Conservation (phyloP, 2,888 invertebrate species). For the Calameuta pallipes region DNA sequence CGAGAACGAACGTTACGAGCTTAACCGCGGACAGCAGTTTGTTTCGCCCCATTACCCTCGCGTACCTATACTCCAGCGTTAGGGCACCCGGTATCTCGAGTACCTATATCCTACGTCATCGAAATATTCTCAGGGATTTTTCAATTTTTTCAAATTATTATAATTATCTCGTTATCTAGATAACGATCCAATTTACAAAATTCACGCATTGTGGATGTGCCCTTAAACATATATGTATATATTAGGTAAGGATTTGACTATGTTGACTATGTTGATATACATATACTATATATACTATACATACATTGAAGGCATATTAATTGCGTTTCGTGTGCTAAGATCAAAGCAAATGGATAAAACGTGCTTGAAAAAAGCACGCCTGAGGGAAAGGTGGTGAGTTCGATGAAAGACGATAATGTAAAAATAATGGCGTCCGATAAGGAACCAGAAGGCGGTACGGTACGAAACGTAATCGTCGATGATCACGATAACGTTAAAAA, state of each 20-base stretch:
- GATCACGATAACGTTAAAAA: neutral
- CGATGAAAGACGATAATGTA: neutral
- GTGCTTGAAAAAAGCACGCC: neutral
- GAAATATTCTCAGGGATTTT: neutral
- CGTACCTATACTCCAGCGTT: neutral
- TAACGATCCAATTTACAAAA: neutral
- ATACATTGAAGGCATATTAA: neutral
- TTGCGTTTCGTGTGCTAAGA: neutral
- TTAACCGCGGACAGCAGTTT: conserved; percentile 50
- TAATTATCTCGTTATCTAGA: neutral
- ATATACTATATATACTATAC: neutral
- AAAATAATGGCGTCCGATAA: conserved; percentile 2
- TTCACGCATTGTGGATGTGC: neutral
- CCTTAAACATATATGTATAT: neutral
- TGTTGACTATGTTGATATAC: too few species aligned
- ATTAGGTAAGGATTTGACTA: neutral
- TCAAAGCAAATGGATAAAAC: neutral
- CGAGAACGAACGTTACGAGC: conserved; percentile 49
- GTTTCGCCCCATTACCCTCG: conserved; percentile 20
- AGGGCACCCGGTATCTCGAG: neutral
- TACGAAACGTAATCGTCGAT: neutral
- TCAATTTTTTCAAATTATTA: neutral
- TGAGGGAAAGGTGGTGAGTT: neutral
- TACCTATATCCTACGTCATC: neutral
- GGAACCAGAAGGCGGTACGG: neutral